Conservation (phyloP, 2,113 vertebrate genomes). For the Gallinago paraguaiae region DNA sequence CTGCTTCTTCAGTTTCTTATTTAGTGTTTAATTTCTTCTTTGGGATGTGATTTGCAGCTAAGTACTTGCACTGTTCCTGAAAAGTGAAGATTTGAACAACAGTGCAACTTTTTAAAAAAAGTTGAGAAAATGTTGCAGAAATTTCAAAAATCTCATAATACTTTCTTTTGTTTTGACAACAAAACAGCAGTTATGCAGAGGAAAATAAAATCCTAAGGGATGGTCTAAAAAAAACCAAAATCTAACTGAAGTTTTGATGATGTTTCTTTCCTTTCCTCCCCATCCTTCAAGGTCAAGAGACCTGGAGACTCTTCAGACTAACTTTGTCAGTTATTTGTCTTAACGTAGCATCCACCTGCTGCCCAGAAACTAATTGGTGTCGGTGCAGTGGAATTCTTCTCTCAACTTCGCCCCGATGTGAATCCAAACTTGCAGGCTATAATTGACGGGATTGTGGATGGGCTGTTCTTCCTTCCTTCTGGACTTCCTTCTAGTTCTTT, state of each 20-base stretch:
- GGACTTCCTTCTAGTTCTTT: slow-evolving; percentile 68
- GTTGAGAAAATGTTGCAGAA: background rate
- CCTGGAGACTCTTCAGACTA: background rate
- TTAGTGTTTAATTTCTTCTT: background rate
- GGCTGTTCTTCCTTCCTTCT: slow-evolving; percentile 88
- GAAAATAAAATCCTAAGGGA: background rate
- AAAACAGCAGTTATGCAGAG: background rate
- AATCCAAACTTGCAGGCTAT: slow-evolving; percentile 83
- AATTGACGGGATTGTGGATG: slow-evolving; percentile 89
- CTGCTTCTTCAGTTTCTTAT: background rate
- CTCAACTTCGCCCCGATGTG: slow-evolving; percentile 86
- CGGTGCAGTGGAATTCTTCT: slow-evolving; percentile 92
- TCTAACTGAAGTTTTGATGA: background rate
- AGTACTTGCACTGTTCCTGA: background rate
- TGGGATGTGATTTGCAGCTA: background rate
- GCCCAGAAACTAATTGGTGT: slow-evolving; percentile 87
- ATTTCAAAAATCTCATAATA: background rate
- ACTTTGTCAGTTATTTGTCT: background rate
- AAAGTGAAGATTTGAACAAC: background rate
- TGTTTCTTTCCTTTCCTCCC: background rate
- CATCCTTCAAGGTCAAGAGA: background rate
- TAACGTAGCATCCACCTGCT: slow-evolving; percentile 84
- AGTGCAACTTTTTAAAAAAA: background rate
- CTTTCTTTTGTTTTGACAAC: background rate
- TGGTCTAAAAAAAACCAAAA: background rate